These are phyloP conservation scores for Akabosia matsudoensis DNA, from an alignment of 1,140 invertebrate genomes.

Conservation along the genomic window DNA sequence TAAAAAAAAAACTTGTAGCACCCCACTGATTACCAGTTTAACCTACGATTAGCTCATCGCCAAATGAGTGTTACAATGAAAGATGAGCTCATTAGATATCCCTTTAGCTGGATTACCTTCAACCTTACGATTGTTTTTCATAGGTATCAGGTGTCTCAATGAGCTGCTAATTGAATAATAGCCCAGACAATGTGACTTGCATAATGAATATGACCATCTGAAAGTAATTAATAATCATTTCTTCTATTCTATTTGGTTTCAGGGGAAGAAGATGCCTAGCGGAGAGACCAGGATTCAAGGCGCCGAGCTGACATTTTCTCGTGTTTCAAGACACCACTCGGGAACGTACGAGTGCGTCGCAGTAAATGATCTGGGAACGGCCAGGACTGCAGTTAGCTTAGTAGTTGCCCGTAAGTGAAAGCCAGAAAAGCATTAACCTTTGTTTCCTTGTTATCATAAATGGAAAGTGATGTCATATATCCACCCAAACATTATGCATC, in stretches of 20 bases:
- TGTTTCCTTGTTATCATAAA: no score
- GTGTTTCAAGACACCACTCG: constrained; percentile 39
- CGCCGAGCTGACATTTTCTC: constrained; percentile 29
- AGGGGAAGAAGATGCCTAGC: constrained; percentile 39
- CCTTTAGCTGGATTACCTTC: not conserved
- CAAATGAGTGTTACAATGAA: not conserved
- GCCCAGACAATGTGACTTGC: not conserved
- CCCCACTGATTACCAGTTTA: not conserved
- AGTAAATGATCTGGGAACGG: constrained; percentile 35
- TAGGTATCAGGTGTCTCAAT: not conserved
- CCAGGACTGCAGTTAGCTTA: constrained; percentile 41
- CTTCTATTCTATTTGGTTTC: constrained; percentile 20
- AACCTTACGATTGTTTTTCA: not conserved
- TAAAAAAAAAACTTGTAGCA: not conserved
- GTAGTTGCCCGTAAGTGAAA: constrained; percentile 40
- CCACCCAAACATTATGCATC: no score
- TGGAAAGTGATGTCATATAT: no score
- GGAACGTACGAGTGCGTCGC: constrained; percentile 45
- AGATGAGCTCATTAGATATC: no score
- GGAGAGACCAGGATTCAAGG: constrained; percentile 36
- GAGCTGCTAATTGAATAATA: not conserved
- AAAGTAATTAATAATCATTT: not conserved
- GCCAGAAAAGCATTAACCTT: not conserved
- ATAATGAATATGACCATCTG: not conserved
- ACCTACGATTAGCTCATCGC: not conserved